Conservation (phyloP, 1,140 invertebrate species). For the Telenomus remus region DNA sequence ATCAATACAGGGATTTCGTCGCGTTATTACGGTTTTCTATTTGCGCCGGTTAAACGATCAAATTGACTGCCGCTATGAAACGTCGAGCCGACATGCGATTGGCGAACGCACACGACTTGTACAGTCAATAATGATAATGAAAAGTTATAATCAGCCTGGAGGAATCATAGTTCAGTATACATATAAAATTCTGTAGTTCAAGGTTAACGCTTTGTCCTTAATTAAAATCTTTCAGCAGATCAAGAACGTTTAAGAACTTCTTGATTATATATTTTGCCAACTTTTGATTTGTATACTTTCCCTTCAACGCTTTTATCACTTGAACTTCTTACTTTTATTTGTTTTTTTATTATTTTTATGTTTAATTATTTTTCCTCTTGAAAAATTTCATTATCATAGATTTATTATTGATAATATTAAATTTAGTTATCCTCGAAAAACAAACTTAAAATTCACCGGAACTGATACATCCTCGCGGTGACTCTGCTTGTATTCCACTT, state of each 20-base stretch:
- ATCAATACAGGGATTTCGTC: slow-evolving; percentile 32
- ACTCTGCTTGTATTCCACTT: slow-evolving; percentile 39
- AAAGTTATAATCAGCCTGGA: slow-evolving; percentile 52
- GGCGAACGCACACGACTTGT: slow-evolving; percentile 48
- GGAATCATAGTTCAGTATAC: slow-evolving; percentile 37
- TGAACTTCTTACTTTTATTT: too few species aligned
- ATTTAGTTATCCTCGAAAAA: too few species aligned
- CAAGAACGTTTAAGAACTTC: slow-evolving; percentile 18
- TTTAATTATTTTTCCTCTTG: too few species aligned
- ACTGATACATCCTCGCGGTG: slow-evolving; percentile 32
- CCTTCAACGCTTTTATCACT: too few species aligned
- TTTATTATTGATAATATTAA: too few species aligned
- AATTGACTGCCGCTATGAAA: slow-evolving; percentile 43
- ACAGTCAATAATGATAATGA: slow-evolving; percentile 58
- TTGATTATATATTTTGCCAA: too few species aligned
- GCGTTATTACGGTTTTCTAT: slow-evolving; percentile 46
- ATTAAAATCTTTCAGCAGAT: slow-evolving; percentile 36
- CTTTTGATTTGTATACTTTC: too few species aligned
- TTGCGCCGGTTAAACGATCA: slow-evolving; percentile 28
- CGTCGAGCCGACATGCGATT: slow-evolving; percentile 49
- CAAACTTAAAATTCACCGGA: slow-evolving; percentile 1
- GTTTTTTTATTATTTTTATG: too few species aligned
- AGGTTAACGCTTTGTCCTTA: slow-evolving; percentile 49
- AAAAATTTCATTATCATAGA: too few species aligned
- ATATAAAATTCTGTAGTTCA: slow-evolving; percentile 52